A percentile compares a stretch with the other conserved stretches of the same genome.
Conservation (phyloP, 2,797 vertebrate species). For the Falco naumanni region DNA sequence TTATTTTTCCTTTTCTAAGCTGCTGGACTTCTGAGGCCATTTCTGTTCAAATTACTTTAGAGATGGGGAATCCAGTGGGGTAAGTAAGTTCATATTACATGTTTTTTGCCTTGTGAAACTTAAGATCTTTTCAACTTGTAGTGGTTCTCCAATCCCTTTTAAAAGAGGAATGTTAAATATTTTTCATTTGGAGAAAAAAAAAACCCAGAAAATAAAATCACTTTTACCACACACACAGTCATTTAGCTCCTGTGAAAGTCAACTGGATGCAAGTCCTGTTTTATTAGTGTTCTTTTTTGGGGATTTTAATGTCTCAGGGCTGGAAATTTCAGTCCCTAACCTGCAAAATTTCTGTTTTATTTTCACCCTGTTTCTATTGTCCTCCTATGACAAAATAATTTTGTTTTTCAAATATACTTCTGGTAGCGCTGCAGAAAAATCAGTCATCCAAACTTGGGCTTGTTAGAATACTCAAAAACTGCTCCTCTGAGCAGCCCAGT, state of each 20-base stretch:
- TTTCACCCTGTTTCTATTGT: not conserved
- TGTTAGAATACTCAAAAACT: not conserved
- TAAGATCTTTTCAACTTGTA: slow-evolving; percentile 14
- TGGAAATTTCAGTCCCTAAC: not conserved
- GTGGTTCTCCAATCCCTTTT: not conserved
- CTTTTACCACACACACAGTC: not conserved
- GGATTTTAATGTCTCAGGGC: not conserved
- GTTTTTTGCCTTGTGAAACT: slow-evolving; percentile 33
- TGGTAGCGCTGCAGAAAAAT: not conserved
- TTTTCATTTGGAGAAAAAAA: not conserved
- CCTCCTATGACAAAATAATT: not conserved
- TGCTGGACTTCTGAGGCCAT: not conserved
- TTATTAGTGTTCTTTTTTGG: not conserved
- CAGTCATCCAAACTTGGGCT: not conserved
- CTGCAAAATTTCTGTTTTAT: not conserved
- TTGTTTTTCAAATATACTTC: not conserved
- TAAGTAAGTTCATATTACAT: not conserved
- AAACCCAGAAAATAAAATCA: not conserved
- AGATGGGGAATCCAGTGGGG: not conserved
- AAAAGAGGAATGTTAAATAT: not conserved
- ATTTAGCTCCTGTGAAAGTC: not conserved
- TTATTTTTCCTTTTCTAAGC: not conserved
- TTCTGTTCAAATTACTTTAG: not conserved
- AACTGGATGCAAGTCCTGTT: not conserved
- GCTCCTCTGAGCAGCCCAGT: not conserved